These are phyloP conservation scores for Drosophila nr. fundita DNA, from an alignment of 2,888 invertebrate genomes.

Conservation along the genomic window DNA sequence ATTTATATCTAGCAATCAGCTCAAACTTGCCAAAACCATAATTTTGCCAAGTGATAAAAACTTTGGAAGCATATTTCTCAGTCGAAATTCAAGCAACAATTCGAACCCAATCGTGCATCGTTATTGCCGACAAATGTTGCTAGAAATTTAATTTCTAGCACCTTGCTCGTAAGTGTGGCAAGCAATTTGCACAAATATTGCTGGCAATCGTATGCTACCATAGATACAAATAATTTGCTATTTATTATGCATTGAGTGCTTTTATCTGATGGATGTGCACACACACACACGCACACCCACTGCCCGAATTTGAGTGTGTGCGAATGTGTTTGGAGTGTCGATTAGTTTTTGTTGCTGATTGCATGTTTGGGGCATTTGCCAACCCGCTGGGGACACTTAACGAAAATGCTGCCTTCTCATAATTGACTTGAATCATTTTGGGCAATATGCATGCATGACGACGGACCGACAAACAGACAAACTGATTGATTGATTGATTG, in stretches of 20 bases:
- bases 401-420: conserved; percentile 62
- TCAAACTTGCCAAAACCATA: neutral
- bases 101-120: too few relatives aligned
- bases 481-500: conserved; percentile 54
- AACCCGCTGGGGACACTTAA: conserved; percentile 55
- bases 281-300: neutral
- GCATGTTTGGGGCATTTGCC: conserved; percentile 22
- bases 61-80: neutral
- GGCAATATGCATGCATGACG: conserved; percentile 48
- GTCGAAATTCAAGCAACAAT: neutral
- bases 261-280: conserved; percentile 32
- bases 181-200: conserved; percentile 54
- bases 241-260: conserved; percentile 61
- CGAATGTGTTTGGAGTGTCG: conserved; percentile 17
- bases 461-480: conserved; percentile 9
- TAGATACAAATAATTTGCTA: conserved; percentile 39
- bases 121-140: neutral
- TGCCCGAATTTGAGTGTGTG: neutral
- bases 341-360: conserved; percentile 57
- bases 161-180: conserved; percentile 26
- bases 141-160: neutral
- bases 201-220: conserved; percentile 28
- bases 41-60: neutral
- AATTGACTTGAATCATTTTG: conserved; percentile 71
- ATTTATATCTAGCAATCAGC: neutral